Percentiles rank a stretch among this genome's conserved stretches.
phyloP scores from a whole-genome alignment of 2,888 invertebrate genomes.

The Eulithis testata region DNA sequence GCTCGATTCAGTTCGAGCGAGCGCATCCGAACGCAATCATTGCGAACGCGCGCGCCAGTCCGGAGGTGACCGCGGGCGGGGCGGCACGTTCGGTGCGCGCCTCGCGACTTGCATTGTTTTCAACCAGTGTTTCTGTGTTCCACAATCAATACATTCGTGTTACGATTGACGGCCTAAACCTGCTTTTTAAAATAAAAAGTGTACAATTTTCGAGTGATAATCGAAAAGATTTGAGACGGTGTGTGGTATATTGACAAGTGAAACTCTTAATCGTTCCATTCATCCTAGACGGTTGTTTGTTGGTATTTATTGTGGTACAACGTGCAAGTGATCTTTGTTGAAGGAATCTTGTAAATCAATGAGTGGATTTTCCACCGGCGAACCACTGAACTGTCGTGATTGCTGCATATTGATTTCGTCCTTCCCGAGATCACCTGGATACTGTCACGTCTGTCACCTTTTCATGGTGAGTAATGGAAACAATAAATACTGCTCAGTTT shows the following conservation, averaged over 20 bases:
- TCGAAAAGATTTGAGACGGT: slow-evolving; percentile 55
- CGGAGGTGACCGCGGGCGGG: slow-evolving; percentile 80
- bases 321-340: slow-evolving; percentile 70
- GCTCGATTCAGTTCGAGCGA: slow-evolving; percentile 46
- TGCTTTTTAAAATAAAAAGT: slow-evolving; percentile 40
- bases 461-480: slow-evolving; percentile 63
- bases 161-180: slow-evolving; percentile 65
- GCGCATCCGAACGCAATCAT: slow-evolving; percentile 60
- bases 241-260: slow-evolving; percentile 79
- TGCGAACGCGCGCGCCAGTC: slow-evolving; percentile 50
- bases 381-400: slow-evolving; percentile 64
- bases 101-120: slow-evolving; percentile 80
- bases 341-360: slow-evolving; percentile 78
- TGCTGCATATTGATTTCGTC: slow-evolving; percentile 79
- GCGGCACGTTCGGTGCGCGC: slow-evolving; percentile 82
- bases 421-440: slow-evolving; percentile 62
- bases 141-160: slow-evolving; percentile 74
- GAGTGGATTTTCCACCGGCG: slow-evolving; percentile 69
- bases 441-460: slow-evolving; percentile 62
- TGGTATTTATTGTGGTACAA: slow-evolving; percentile 68
- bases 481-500: slow-evolving; percentile 10
- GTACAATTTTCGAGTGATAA: slow-evolving; percentile 22
- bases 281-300: slow-evolving; percentile 65
- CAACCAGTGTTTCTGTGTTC: slow-evolving; percentile 66
- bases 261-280: slow-evolving; percentile 74